These are phyloP conservation scores for Eulemur mongoz DNA, from an alignment of 2,797 vertebrate species.

Conservation along the genomic window DNA sequence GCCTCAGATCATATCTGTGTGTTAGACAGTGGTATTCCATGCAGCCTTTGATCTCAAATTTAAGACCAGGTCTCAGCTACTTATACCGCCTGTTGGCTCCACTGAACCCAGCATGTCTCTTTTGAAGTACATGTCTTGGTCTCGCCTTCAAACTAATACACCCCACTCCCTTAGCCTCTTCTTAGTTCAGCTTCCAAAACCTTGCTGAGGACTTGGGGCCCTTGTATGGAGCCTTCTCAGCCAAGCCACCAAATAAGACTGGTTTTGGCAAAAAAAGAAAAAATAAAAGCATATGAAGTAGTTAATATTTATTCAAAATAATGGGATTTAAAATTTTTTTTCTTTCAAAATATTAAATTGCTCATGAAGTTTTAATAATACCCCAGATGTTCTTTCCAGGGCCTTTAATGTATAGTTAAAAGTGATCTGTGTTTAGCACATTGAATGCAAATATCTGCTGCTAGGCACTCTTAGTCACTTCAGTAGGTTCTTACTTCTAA, in stretches of 20 bases:
- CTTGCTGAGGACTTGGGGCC: neutral
- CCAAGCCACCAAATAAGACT: neutral
- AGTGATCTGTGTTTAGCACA: neutral
- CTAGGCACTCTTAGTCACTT: neutral
- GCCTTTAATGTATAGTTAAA: constrained; percentile 2
- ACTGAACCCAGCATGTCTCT: neutral
- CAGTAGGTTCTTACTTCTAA: neutral
- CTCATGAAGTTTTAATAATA: neutral
- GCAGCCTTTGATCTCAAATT: neutral
- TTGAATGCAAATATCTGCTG: neutral
- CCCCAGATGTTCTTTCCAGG: neutral
- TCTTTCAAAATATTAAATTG: neutral
- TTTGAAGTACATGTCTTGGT: neutral
- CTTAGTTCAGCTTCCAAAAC: neutral
- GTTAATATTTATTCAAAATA: neutral
- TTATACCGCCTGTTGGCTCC: no score
- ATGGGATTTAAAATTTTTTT: neutral
- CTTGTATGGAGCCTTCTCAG: neutral
- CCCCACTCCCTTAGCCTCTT: neutral
- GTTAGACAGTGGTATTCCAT: neutral
- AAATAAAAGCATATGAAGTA: neutral
- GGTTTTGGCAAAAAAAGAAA: neutral
- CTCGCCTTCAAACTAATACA: neutral
- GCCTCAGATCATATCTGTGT: neutral
- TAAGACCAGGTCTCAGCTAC: neutral